Evolutionary conservation across 2,888 invertebrate species (phyloP), one percentile per base, ranked within the genome.

Genomic region (Panorpa germanica): DNA sequence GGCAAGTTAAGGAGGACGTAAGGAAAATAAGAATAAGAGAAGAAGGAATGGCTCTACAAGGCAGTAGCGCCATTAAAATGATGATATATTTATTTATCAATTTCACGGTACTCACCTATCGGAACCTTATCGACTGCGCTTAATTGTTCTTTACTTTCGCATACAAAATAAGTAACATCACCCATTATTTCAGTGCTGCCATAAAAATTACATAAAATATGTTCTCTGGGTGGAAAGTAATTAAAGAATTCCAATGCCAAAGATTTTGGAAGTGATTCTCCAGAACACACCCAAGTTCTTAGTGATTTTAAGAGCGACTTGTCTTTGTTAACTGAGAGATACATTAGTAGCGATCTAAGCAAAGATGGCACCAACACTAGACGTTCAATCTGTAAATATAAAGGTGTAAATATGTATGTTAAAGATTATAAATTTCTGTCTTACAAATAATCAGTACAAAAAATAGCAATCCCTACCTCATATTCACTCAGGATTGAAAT

Each of bases 101-200:
- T 8, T 10, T 30, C 15, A n/a, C 14, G 12, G 29, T 19, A 47
- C 57, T 59, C 52, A 77, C 83, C 83, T 39, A 90, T 85, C 3
- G 86, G 85, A 28, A 88, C 68, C 40, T 76, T 77, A 6, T 69
- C 64, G 33, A 63, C 56, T 33, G 59, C 49, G 35, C 66, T 61
- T 34, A 81, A 43, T 38, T 78, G 71, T 4, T 59, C 59, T 9
- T 55, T 45, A 28, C 58, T 63, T 34, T 63, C 64, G 41, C 85
- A 58, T 1, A 73, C 59, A 40, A 75, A 71, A 43, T 68, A 85
- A 0, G 85, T 83, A 3, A 88, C 83, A 46, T 86, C 88, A 0
- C 83, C 88, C 76, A 86, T 85, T 2, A 85, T 72, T 50, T 90
- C 90, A 0, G 88, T 86, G 39, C 85, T 83, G 0, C 90, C 90